Percentiles rank a stretch among this genome's conserved stretches.
phyloP scores from a whole-genome alignment of 1,140 invertebrate species.

The Drosophila mauritiana region DNA sequence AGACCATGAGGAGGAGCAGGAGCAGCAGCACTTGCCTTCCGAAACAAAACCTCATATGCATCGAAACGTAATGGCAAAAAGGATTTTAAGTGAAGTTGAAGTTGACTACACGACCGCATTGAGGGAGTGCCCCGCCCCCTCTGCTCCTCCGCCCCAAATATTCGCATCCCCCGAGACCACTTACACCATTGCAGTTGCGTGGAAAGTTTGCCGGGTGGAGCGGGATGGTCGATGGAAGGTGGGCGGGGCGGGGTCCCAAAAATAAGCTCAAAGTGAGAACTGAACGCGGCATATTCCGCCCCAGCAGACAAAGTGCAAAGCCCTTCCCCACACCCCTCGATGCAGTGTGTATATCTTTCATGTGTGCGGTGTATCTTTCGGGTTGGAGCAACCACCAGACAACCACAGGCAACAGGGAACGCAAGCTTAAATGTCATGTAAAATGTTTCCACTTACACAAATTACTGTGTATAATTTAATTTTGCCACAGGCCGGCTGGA shows the following conservation, averaged over 20 bases:
- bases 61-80: slow-evolving; percentile 82
- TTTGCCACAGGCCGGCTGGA: slow-evolving; percentile 50
- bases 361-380: slow-evolving; percentile 43
- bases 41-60: slow-evolving; percentile 83
- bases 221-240: neutral
- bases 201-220: slow-evolving; percentile 58
- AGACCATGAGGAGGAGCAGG: slow-evolving; percentile 6
- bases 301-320: slow-evolving; percentile 79
- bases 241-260: slow-evolving; percentile 25
- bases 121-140: slow-evolving; percentile 25
- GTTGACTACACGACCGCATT: slow-evolving; percentile 79
- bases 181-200: slow-evolving; percentile 63
- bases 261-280: slow-evolving; percentile 77
- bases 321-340: slow-evolving; percentile 12
- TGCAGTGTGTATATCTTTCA: slow-evolving; percentile 30
- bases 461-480: slow-evolving; percentile 82
- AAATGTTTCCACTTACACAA: slow-evolving; percentile 83
- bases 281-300: slow-evolving; percentile 77
- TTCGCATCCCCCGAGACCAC: slow-evolving; percentile 56
- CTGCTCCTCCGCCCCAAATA: slow-evolving; percentile 3
- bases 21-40: slow-evolving; percentile 42
- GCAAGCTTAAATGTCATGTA: slow-evolving; percentile 80
- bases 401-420: slow-evolving; percentile 37
- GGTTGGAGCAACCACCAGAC: slow-evolving; percentile 29
- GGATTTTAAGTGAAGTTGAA: slow-evolving; percentile 83